Evolutionary conservation across 2,113 vertebrate genomes (phyloP).

Genomic region (Centrocercus urophasianus): DNA sequence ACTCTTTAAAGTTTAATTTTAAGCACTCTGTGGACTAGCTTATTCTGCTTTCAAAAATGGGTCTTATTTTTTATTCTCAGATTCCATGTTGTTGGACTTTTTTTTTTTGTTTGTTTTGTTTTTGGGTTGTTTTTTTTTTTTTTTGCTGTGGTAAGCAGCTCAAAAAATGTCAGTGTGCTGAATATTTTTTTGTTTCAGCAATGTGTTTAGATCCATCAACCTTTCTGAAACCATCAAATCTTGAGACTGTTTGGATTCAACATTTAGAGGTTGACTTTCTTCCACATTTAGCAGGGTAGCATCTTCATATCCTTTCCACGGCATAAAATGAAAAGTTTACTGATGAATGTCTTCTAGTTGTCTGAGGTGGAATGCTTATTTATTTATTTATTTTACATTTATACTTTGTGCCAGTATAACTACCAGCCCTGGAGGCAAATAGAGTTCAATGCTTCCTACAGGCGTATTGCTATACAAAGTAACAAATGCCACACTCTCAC

Average conservation of each 20-base stretch:
- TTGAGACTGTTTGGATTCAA: not conserved
- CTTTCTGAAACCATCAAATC: not conserved
- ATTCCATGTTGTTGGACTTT: not conserved
- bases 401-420: not conserved
- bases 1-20: not conserved
- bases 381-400: not conserved
- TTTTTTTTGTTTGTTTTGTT: no score
- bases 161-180: not conserved
- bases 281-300: not conserved
- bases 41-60: not conserved
- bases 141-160: not conserved
- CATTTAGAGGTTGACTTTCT: not conserved
- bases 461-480: not conserved
- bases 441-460: not conserved
- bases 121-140: no score
- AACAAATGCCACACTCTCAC: not conserved
- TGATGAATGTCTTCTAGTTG: not conserved
- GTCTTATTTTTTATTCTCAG: not conserved
- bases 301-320: not conserved
- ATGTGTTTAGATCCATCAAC: not conserved
- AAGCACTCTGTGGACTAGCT: not conserved
- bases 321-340: not conserved
- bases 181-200: not conserved
- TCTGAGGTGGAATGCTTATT: rapidly evolving
- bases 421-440: not conserved